A percentile compares a stretch with the other conserved stretches of the same genome.
These are phyloP conservation scores for Cyanistes caeruleus DNA, from an alignment of 2,113 vertebrate species.

Conservation along the genomic window DNA sequence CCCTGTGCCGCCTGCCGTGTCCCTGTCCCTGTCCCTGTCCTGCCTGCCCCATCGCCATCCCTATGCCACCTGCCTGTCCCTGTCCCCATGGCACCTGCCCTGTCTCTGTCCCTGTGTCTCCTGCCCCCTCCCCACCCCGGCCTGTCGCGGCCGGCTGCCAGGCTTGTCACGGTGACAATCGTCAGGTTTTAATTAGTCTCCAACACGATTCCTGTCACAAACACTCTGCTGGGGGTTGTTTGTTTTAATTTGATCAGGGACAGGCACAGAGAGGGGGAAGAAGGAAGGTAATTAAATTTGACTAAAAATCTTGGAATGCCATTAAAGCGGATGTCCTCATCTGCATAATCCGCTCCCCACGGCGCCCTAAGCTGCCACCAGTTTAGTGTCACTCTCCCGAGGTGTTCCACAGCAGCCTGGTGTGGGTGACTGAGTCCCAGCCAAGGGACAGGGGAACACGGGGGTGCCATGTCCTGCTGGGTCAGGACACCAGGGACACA, in stretches of 20 bases:
- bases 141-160: background rate
- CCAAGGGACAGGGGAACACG: background rate
- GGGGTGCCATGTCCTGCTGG: fast-evolving
- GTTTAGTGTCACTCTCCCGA: background rate
- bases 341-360: background rate
- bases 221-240: conserved; percentile 63
- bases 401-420: background rate
- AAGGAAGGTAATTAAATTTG: conserved; percentile 60
- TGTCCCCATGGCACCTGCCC: background rate
- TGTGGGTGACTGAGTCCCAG: fast-evolving
- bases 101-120: background rate
- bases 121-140: background rate
- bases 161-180: background rate
- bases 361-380: background rate
- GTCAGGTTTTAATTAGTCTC: conserved; percentile 59
- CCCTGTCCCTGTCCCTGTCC: background rate
- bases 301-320: conserved; percentile 20
- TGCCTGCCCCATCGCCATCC: too few species aligned
- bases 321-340: background rate
- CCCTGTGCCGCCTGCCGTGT: background rate
- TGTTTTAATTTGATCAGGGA: conserved; percentile 65
- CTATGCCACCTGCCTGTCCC: background rate
- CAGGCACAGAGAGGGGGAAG: background rate
- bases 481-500: background rate
- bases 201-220: conserved; percentile 39